Percentiles rank a stretch among this genome's conserved stretches.
Conservation (phyloP, 2,797 vertebrate genomes). For the Gobio occitaniae region DNA sequence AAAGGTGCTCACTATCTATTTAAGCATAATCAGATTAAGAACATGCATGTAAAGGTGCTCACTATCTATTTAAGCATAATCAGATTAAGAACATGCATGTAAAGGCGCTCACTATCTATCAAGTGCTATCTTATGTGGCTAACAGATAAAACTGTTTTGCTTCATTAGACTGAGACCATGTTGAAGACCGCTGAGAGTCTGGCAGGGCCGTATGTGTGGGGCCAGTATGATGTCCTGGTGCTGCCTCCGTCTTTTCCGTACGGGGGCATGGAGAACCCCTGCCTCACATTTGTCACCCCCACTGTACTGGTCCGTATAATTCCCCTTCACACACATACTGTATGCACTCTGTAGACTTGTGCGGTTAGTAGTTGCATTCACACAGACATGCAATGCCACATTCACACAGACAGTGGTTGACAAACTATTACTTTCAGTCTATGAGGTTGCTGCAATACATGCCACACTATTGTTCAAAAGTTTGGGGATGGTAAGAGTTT, state of each 20-base stretch:
- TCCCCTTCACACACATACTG: background rate
- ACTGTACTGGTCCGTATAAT: constrained; percentile 87
- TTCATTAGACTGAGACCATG: constrained; percentile 91
- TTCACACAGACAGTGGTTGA: background rate
- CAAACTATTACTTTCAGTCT: too few relatives aligned
- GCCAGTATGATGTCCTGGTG: constrained; percentile 92
- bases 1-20: too few relatives aligned
- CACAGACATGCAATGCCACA: background rate
- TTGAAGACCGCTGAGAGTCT: constrained; percentile 90
- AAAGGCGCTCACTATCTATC: background rate
- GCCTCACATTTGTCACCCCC: constrained; percentile 94
- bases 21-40: too few relatives aligned
- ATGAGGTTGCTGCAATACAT: background rate
- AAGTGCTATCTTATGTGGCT: background rate
- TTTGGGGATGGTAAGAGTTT: background rate
- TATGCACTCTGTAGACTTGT: background rate
- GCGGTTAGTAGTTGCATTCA: background rate
- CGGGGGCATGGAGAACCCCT: constrained; percentile 98
- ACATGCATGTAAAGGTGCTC: too few relatives aligned
- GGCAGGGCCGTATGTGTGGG: constrained; percentile 94
- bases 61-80: too few relatives aligned
- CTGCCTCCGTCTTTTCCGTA: constrained; percentile 96
- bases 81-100: background rate
- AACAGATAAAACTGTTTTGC: background rate
- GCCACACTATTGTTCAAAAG: background rate